phyloP scores from a whole-genome alignment of 2,797 vertebrate genomes.

The Gallinago stenura region DNA sequence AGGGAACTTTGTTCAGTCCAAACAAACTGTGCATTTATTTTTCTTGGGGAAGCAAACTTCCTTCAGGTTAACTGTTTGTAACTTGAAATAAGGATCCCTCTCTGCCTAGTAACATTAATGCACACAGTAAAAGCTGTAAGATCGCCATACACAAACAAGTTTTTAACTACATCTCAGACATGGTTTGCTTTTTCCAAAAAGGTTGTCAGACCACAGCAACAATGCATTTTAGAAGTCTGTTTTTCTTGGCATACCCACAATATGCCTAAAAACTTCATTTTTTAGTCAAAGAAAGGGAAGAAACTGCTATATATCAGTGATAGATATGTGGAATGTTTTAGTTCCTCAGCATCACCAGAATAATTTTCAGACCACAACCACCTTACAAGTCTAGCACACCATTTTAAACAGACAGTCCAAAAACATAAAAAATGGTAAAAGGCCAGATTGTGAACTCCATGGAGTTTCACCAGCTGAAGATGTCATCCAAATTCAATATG shows the following conservation, averaged over 20 bases:
- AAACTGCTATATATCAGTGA: background rate
- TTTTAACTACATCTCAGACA: background rate
- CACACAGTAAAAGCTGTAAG: background rate
- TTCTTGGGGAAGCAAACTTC: background rate
- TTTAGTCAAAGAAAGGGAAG: background rate
- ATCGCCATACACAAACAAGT: rapidly evolving
- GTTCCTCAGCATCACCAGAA: background rate
- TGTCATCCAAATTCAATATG: background rate
- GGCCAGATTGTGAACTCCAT: background rate
- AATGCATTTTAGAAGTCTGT: background rate
- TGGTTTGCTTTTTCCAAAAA: background rate
- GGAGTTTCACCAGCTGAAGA: background rate
- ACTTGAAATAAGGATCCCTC: background rate
- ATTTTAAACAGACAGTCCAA: background rate
- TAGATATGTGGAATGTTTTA: background rate
- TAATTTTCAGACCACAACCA: background rate
- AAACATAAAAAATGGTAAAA: background rate
- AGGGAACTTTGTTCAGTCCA: background rate
- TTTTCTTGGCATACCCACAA: background rate
- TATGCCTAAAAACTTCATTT: background rate
- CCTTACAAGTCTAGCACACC: background rate
- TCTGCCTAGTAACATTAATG: background rate
- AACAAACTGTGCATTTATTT: background rate
- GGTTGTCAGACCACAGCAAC: rapidly evolving
- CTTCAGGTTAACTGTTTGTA: background rate